These are phyloP conservation scores for Plectrocnemia conspersa DNA, from an alignment of 1,140 invertebrate species.

Conservation along the genomic window DNA sequence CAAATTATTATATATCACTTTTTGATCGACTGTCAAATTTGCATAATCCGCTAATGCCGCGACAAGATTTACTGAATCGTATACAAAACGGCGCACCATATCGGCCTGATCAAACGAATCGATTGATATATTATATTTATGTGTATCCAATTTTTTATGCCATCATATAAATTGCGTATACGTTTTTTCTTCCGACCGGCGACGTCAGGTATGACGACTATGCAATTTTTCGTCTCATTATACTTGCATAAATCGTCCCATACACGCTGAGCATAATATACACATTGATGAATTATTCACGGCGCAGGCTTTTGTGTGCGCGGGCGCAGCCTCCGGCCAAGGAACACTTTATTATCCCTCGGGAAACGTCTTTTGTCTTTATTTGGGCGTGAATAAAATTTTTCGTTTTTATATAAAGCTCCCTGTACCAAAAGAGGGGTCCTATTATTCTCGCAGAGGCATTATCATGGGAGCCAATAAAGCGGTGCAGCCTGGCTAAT, in stretches of 20 bases:
- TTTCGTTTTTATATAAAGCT: slow-evolving; percentile 16
- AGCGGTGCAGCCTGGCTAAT: slow-evolving; percentile 4
- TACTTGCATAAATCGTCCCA: slow-evolving; percentile 15
- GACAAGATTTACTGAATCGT: too few relatives aligned
- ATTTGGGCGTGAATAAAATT: slow-evolving; percentile 29
- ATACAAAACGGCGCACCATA: too few relatives aligned
- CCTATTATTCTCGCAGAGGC: slow-evolving; percentile 16
- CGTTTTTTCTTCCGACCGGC: not conserved
- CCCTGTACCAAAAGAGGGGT: slow-evolving; percentile 7
- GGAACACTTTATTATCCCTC: slow-evolving; percentile 12
- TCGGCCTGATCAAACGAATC: too few relatives aligned
- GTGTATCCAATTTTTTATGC: too few relatives aligned
- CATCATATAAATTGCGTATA: too few relatives aligned
- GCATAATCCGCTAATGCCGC: too few relatives aligned
- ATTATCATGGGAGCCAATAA: slow-evolving; percentile 14
- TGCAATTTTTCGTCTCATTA: slow-evolving; percentile 4
- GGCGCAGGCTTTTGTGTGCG: slow-evolving; percentile 15
- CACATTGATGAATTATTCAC: slow-evolving; percentile 26
- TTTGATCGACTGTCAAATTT: too few relatives aligned
- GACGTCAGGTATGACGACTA: not conserved
- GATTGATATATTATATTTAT: too few relatives aligned
- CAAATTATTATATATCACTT: too few relatives aligned
- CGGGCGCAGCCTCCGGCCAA: slow-evolving; percentile 6
- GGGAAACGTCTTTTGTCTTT: slow-evolving; percentile 25
- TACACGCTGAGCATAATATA: not conserved